Evolutionary conservation across 2,113 vertebrate genomes (phyloP), one percentile per base, ranked within the genome.

Genomic region (Aegotheles bennettii): DNA sequence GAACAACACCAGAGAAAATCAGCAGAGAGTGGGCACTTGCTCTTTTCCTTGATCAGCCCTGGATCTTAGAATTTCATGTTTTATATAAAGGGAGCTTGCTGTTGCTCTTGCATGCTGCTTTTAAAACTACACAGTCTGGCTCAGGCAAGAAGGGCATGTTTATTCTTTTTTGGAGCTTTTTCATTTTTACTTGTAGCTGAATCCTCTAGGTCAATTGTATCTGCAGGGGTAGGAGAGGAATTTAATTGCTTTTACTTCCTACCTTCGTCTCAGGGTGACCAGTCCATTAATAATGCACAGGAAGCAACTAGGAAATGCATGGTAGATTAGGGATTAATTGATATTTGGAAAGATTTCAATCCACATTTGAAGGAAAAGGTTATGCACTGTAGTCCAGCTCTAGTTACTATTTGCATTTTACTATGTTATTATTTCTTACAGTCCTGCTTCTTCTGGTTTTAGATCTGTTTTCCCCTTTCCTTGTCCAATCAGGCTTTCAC

Each of bases 261-360:
- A 96, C 95, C 95, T 97, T 97, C 95, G 93, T 95, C 95, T 96
- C 94, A 95, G 95, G 95, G 95, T 97, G 96, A 95, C 96, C 95
- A 96, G 88, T 83, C 93, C 93, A 97, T 97, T 97, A 97, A 96
- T 97, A 97, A 96, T 96, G 94, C 95, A 96, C 96, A 96, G 95
- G 96, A 96, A 97, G 92, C 89, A 91, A 94, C 94, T 86, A 95
- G 93, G 94, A 97, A 97, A 96, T 96, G 94, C 92, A 97, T 94
- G 96, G 92, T 91, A 97, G 90, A 97, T 96, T 95, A 97, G 84
- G 94, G 96, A 97, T 97, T 97, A 97, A 97, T 97, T 97, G 96
- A 95, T 97, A 97, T 96, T 97, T 97, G 96, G 96, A 97, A 96
- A 96, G 95, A 96, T 97, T 97, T 97, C 97, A 97, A 97, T 96